These are phyloP conservation scores for Chelmon rostratus DNA, from an alignment of 2,797 vertebrate species.

Conservation along the genomic window DNA sequence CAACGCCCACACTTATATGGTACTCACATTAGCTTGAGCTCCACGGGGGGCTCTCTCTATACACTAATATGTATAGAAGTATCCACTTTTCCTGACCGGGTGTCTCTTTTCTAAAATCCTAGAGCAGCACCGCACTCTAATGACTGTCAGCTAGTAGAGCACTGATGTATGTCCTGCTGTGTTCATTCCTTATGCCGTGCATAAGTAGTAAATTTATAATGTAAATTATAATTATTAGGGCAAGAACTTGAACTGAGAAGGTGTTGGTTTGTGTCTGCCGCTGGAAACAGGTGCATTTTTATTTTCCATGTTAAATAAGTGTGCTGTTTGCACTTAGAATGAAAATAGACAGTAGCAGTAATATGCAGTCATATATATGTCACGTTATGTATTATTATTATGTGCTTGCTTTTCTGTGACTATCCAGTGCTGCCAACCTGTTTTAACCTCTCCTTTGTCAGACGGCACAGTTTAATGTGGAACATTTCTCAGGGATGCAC, in stretches of 20 bases:
- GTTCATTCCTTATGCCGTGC: not conserved
- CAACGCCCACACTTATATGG: slow-evolving; percentile 58
- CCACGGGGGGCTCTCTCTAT: not conserved
- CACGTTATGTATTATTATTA: not conserved
- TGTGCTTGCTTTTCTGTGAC: slow-evolving; percentile 65
- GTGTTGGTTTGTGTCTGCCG: not conserved
- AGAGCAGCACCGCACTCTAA: slow-evolving; percentile 5
- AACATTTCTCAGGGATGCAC: slow-evolving; percentile 99
- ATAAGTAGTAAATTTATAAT: too few species aligned
- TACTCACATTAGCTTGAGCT: not conserved
- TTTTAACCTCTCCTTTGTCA: slow-evolving; percentile 90
- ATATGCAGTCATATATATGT: not conserved
- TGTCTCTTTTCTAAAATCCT: slow-evolving; percentile 2
- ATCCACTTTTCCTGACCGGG: slow-evolving; percentile 10
- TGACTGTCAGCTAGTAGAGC: not conserved
- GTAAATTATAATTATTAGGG: too few species aligned
- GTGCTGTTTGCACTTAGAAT: not conserved
- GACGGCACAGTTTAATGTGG: slow-evolving; percentile 99
- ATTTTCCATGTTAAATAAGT: not conserved
- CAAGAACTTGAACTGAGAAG: not conserved
- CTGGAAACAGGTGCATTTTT: not conserved
- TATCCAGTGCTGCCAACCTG: slow-evolving; percentile 85
- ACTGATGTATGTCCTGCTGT: not conserved
- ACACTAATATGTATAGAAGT: not conserved
- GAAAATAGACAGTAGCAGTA: not conserved